Conservation (phyloP, 1,140 invertebrate species). For the Nasonia giraulti region DNA sequence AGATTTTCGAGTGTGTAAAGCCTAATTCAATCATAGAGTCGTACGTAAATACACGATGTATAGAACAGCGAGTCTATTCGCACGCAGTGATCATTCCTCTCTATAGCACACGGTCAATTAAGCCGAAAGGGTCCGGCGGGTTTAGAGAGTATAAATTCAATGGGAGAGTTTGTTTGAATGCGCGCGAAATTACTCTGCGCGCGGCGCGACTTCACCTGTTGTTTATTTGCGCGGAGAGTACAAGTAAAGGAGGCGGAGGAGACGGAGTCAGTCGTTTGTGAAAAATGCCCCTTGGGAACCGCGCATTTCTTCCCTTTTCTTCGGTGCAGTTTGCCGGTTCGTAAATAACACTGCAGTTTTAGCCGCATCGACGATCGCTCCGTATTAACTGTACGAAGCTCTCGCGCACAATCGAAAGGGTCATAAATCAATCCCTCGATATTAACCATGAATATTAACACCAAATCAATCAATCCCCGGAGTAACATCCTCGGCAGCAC, state of each 20-base stretch:
- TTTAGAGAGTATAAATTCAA: not conserved
- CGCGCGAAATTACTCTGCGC: not conserved
- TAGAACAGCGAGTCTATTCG: not conserved
- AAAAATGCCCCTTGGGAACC: not conserved
- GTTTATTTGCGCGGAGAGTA: not conserved
- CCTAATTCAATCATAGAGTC: not conserved
- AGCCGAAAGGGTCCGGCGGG: not conserved
- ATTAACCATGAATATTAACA: conserved; percentile 1
- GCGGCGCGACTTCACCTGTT: not conserved
- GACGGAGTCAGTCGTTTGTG: not conserved
- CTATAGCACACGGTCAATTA: not conserved
- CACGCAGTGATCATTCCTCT: not conserved
- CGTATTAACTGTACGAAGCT: too few relatives aligned
- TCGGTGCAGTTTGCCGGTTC: not conserved
- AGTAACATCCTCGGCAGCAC: not conserved
- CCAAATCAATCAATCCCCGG: not conserved
- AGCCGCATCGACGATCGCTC: too few relatives aligned
- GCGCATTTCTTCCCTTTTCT: not conserved
- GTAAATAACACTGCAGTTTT: too few relatives aligned
- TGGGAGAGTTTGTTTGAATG: not conserved
- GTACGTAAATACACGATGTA: not conserved
- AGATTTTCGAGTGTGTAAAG: not conserved
- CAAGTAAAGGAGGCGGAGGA: not conserved
- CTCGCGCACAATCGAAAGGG: not conserved
- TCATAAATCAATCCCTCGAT: not conserved